Conservation (phyloP, 2,797 vertebrate species). For the Anabas testudineus region DNA sequence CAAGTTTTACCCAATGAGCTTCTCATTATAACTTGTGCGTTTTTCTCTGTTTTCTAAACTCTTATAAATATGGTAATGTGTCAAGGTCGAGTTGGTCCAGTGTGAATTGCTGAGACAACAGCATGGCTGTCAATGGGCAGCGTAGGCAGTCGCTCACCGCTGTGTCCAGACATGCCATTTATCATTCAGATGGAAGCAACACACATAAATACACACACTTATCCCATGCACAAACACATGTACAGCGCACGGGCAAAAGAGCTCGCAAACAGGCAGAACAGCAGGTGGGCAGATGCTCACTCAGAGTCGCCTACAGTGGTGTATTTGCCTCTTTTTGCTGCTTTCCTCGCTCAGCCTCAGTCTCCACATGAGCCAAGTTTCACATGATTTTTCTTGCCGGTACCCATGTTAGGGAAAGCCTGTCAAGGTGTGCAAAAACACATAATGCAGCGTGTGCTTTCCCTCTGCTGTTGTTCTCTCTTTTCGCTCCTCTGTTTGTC, state of each 20-base stretch:
- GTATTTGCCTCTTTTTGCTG: constrained; percentile 11
- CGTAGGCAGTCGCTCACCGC: constrained; percentile 12
- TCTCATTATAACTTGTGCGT: background rate
- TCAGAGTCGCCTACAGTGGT: constrained; percentile 10
- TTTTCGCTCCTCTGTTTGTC: constrained; percentile 20
- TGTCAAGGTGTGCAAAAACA: constrained; percentile 57
- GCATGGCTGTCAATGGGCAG: constrained; percentile 10
- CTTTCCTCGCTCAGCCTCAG: constrained; percentile 7
- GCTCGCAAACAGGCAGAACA: background rate
- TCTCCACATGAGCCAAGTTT: constrained; percentile 23
- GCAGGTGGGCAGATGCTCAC: constrained; percentile 28
- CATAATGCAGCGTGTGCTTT: constrained; percentile 34
- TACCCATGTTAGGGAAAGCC: constrained; percentile 39
- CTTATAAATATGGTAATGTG: constrained; percentile 27
- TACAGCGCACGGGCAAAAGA: background rate
- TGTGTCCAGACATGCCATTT: constrained; percentile 20
- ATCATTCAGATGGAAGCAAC: constrained; percentile 24
- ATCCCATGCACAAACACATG: background rate
- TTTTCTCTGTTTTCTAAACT: background rate
- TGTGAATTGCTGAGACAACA: constrained; percentile 13
- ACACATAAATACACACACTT: constrained; percentile 14
- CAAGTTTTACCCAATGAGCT: background rate
- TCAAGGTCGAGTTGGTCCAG: constrained; percentile 7
- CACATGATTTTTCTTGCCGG: constrained; percentile 16
- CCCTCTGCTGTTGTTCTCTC: constrained; percentile 25